Base-by-base conservation (phyloP, 2,113 vertebrate genomes). In the Apteryx mantelli region DNA sequence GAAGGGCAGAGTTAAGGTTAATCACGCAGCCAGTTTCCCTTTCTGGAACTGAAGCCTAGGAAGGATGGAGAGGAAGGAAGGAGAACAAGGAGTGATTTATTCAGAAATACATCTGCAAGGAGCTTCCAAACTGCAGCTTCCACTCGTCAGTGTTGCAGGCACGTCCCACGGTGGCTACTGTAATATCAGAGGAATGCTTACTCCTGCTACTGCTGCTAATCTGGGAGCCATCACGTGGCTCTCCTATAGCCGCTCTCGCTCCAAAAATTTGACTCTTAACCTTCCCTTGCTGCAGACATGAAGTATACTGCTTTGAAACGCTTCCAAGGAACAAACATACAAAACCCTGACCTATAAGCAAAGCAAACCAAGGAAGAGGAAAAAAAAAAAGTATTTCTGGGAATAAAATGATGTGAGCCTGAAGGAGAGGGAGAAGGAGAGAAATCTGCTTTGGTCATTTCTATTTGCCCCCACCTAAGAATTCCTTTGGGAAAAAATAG, bases 191-290 rank as follows among this genome's bases (percentile, higher is more conserved):
- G 93, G 95, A 96, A 96, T 86, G 79, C 71, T 90, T 88, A 34
- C 76, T 95, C 75, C 92, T 97, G 94, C 89, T 92, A 87, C 96
- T 93, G 96, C 91, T 97, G 96, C 96, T 97, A 95, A 97, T 97
- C 90, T 95, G 94, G 95, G 92, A 92, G 46, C 83, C 58, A 64
- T 88, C 91, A 91, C 78, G 11, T 93, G 90, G 34, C 82, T 81
- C 82, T 66, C 83, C 73, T 69, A 52, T 78, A 90, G 79, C 94
- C 92, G 95, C 87, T 86, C 71, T 75, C 91, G 77, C 69, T 85
- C 79, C 81, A 97, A 95, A 97, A 96, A 97, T 97, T 96, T 96
- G 95, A 97, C 96, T 96, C 95, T 95, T 96, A 96, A 96, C 96
- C 93, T 97, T 89, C 92, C 82, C 70, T 87, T 15, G 46, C 84